Base-by-base conservation (phyloP, 2,888 invertebrate species). In the Odontothrips loti region DNA sequence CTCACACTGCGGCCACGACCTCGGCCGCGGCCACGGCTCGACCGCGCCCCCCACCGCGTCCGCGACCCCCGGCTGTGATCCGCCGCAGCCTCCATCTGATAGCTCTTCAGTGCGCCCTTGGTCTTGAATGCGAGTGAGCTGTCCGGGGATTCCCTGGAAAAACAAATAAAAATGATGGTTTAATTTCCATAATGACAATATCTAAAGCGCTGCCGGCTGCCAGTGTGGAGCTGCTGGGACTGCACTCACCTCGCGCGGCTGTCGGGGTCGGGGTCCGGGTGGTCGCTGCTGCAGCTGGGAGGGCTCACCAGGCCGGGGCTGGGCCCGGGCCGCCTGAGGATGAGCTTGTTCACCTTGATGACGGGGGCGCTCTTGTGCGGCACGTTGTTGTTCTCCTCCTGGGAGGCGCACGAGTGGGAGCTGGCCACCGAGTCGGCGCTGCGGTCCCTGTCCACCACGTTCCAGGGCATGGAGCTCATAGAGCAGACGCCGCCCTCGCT, bases 331-430 rank as follows among this genome's bases (percentile, higher is more conserved):
- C 68, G n/a, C 68, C 23, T 9, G 23, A 75, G 27, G 68, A 75
- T 75, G 23, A 75, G 27, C 68, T 75, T 75, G 68, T 12, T 75
- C 8, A 75, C 68, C 68, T 75, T 75, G 23, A 75, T 27, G 23
- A 75, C 27, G 27, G 68, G 27, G 8, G 27, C 12, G 68, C 23
- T 75, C 23, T 27, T 27, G 6, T n/a, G 68, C 23, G 23, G 68
- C 23, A 27, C 23, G 68, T 75, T 75, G 68, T 75, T 75, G 68
- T 75, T 75, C 68, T 75, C 68, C 27, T 75, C 68, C 58, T 20
- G 58, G 58, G 58, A 58, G 4, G 58, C n/a, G 58, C n/a, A 58
- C 15, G 58, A 58, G 68, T 27, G 68, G 27, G 23, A 12, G 68
- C 68, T 75, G 68, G 10, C 68, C 27, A 9, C 68, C 8, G 68